phyloP scores from a whole-genome alignment of 2,113 vertebrate genomes.

The Chionis minor region DNA sequence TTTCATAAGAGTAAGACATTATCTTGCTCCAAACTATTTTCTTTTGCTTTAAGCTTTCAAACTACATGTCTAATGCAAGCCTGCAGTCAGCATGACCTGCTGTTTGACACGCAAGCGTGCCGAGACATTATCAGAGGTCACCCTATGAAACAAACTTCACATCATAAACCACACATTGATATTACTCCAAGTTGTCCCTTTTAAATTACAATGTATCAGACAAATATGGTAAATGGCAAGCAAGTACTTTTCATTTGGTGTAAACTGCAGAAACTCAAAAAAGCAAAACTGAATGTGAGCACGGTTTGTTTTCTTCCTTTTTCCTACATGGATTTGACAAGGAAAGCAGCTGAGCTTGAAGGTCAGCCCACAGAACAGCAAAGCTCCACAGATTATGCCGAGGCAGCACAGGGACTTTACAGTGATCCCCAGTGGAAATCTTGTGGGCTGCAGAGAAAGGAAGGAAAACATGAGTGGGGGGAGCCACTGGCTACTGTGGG shows the following conservation, averaged over 20 bases:
- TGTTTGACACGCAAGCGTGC: not conserved
- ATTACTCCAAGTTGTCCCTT: not conserved
- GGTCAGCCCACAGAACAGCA: conserved; percentile 52
- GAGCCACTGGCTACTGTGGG: not conserved
- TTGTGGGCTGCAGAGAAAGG: not conserved
- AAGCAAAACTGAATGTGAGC: not conserved
- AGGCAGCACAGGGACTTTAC: conserved; percentile 78
- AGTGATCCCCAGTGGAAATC: not conserved
- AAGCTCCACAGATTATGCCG: conserved; percentile 76
- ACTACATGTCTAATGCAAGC: not conserved
- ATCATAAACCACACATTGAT: not conserved
- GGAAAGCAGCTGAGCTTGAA: conserved; percentile 79
- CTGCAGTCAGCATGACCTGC: not conserved
- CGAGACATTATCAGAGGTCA: not conserved
- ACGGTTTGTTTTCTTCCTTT: not conserved
- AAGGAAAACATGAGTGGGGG: not conserved
- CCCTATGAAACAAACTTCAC: not conserved
- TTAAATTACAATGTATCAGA: not conserved
- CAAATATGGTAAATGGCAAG: not conserved
- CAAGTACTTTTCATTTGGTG: not conserved
- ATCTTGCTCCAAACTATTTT: not conserved
- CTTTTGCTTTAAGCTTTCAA: not conserved
- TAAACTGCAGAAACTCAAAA: not conserved
- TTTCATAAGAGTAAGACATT: not conserved
- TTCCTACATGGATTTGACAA: conserved; percentile 66